phyloP scores from a whole-genome alignment of 2,113 vertebrate species.

The Clarias macrocephalus region DNA sequence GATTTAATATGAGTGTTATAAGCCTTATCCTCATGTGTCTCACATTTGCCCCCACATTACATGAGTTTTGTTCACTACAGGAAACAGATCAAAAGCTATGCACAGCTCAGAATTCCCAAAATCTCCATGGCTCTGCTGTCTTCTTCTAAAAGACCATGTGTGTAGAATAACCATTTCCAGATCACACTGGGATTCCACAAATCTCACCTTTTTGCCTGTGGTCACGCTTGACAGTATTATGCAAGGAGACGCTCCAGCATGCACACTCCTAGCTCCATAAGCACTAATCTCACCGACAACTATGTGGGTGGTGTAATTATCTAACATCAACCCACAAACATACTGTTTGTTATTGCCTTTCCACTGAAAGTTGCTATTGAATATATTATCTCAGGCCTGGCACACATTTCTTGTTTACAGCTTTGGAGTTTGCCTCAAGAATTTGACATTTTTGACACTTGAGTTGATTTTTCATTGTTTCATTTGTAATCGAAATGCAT shows the following conservation, averaged over 20 bases:
- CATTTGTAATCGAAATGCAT: slow-evolving; percentile 48
- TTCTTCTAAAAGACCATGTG: slow-evolving; percentile 55
- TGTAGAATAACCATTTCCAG: slow-evolving; percentile 43
- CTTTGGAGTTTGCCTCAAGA: slow-evolving; percentile 18
- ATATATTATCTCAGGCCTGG: slow-evolving; percentile 1
- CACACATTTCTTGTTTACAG: not conserved
- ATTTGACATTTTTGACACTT: slow-evolving; percentile 13
- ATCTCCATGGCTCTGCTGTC: slow-evolving; percentile 30
- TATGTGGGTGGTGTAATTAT: not conserved
- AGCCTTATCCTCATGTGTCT: slow-evolving; percentile 21
- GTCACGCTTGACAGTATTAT: slow-evolving; percentile 40
- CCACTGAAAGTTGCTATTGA: not conserved
- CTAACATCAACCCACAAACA: slow-evolving; percentile 4
- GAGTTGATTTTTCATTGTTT: slow-evolving; percentile 24
- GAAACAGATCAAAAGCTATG: not conserved
- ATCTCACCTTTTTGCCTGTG: slow-evolving; percentile 60
- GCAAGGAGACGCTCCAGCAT: slow-evolving; percentile 3
- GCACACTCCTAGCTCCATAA: not conserved
- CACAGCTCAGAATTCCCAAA: slow-evolving; percentile 29
- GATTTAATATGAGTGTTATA: slow-evolving; percentile 1
- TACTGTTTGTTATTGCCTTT: slow-evolving; percentile 23
- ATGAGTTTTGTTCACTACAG: not conserved
- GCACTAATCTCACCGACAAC: not conserved
- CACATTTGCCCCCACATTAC: slow-evolving; percentile 12
- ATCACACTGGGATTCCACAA: slow-evolving; percentile 65